Conservation (phyloP, 2,113 vertebrate species). For the Ia io region DNA sequence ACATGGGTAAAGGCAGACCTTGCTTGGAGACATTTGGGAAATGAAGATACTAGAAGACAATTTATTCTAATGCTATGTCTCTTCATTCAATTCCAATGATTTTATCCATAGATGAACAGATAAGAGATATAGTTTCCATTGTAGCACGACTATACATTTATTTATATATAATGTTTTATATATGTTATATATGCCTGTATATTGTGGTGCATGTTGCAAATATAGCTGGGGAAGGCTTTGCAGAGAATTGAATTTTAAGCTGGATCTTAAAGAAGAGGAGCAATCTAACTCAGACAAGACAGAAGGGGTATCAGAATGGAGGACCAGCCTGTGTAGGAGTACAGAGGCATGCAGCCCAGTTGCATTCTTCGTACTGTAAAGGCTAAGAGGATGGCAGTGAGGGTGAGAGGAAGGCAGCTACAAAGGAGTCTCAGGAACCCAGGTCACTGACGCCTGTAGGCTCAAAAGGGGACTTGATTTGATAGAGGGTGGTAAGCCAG, state of each 20-base stretch:
- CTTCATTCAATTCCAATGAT: background rate
- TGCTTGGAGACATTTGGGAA: background rate
- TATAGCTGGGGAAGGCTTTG: background rate
- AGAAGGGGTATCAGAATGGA: background rate
- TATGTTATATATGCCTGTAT: background rate
- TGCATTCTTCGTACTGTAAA: too few relatives aligned
- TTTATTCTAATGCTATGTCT: background rate
- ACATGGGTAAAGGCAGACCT: background rate
- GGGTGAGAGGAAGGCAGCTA: background rate
- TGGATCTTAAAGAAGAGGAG: background rate
- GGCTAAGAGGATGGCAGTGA: background rate
- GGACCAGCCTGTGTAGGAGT: background rate
- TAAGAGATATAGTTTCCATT: background rate
- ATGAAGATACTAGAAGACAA: background rate
- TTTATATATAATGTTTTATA: background rate
- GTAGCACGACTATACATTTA: background rate
- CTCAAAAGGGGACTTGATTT: background rate
- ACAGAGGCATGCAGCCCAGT: fast-evolving
- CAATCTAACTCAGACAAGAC: background rate
- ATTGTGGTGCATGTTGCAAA: background rate
- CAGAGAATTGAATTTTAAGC: background rate
- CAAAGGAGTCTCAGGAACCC: background rate
- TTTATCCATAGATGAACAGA: background rate
- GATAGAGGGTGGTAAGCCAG: background rate
- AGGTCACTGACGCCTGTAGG: background rate